Evolutionary conservation across 2,888 invertebrate species (phyloP), one percentile per base, ranked within the genome.

Genomic region (Ceraclea dissimilis): DNA sequence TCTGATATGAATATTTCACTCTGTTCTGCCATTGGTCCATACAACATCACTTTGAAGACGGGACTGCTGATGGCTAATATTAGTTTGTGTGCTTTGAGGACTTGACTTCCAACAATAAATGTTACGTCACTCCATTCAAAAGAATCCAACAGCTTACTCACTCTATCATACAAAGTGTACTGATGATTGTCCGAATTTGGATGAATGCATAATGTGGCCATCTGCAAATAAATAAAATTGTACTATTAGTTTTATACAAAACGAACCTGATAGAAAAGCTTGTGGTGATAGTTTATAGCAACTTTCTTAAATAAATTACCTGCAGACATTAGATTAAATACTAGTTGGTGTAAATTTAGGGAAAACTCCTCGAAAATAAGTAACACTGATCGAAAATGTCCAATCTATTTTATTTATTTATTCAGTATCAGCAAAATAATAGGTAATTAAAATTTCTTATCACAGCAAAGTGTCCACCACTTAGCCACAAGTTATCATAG

Each of bases 21-120:
- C 62, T 71, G 67, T 56, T 72, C 71, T 33, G 82, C 79, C 64
- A 84, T 65, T 13, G 81, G 78, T 1, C 85, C 85, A 69, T 79
- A 84, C 61, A 84, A 77, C 82, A 85, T 83, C 21, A 81, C 82
- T 69, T 84, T 82, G 71, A 85, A 85, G 33, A 85, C 84, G 6
- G 84, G 84, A 66, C 84, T 84, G 63, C 79, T 79, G 57, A 80
- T 79, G n/a, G 82, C 81, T 63, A 85, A 66, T 61, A 84, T 78
- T 56, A 84, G 68, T 69, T 80, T 81, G 66, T 84, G 84, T 48
- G 82, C 82, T 66, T 74, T 74, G 53, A 82, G 73, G 63, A 71
- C 71, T 65, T 71, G 72, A 34, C 74, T 75, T 58, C 72, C 72
- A 34, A 83, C 76, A 59, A 72, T 69, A 65, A 84, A 84, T 56